A percentile compares a stretch with the other conserved stretches of the same genome.
phyloP scores from a whole-genome alignment of 2,888 invertebrate species.

The Drosophila engyochracea region DNA sequence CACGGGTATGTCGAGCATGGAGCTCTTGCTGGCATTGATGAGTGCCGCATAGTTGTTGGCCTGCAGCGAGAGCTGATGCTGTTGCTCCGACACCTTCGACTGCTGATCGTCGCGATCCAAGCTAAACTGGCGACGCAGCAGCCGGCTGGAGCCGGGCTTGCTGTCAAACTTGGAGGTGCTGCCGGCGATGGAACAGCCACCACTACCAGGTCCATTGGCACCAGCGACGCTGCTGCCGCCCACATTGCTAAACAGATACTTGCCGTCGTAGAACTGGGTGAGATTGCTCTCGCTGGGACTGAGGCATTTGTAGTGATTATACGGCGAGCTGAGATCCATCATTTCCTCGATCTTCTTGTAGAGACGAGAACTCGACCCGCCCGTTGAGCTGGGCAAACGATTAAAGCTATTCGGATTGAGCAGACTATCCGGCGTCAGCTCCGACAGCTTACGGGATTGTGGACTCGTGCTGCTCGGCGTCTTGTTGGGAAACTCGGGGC shows the following conservation, averaged over 20 bases:
- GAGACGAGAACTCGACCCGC: constrained; percentile 84
- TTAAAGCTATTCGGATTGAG: constrained; percentile 84
- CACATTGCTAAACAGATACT: constrained; percentile 80
- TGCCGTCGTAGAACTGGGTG: constrained; percentile 84
- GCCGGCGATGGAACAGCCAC: constrained; percentile 62
- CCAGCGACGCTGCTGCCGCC: constrained; percentile 33
- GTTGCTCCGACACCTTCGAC: constrained; percentile 70
- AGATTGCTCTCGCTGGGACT: constrained; percentile 88
- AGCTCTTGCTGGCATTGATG: constrained; percentile 67
- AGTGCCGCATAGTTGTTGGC: constrained; percentile 64
- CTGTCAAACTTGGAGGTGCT: constrained; percentile 77
- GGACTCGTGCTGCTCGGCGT: constrained; percentile 81
- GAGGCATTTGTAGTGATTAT: constrained; percentile 91
- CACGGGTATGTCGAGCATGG: constrained; percentile 83
- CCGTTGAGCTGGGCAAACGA: constrained; percentile 82
- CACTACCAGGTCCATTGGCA: constrained; percentile 71
- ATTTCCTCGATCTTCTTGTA: constrained; percentile 85
- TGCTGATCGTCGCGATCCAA: constrained; percentile 88
- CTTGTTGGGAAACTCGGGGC: constrained; percentile 82
- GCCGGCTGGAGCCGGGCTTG: constrained; percentile 86
- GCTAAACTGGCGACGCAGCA: constrained; percentile 89
- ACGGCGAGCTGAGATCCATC: constrained; percentile 90
- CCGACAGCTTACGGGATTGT: constrained; percentile 84
- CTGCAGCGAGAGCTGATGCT: constrained; percentile 75
- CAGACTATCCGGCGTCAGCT: constrained; percentile 83